phyloP scores from a whole-genome alignment of 2,113 vertebrate species.

The Stegostoma tigrinum region DNA sequence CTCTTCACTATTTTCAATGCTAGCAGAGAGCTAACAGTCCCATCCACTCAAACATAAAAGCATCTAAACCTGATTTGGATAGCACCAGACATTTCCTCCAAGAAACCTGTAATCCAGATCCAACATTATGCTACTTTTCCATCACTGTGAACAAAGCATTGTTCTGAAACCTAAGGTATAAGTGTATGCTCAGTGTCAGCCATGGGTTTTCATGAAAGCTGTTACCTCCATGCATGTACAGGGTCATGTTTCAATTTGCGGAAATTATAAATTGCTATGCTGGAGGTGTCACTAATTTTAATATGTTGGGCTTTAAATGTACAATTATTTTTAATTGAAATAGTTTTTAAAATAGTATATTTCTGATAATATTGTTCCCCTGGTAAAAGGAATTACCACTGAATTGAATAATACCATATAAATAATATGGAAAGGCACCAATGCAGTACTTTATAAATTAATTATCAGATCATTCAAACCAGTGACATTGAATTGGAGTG shows the following conservation, averaged over 20 bases:
- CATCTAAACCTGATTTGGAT: not conserved
- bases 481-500: not conserved
- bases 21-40: not conserved
- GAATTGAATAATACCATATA: not conserved
- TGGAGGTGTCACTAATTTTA: not conserved
- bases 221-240: not conserved
- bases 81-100: not conserved
- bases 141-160: not conserved
- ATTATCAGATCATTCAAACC: conserved; percentile 22
- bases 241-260: not conserved
- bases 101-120: not conserved
- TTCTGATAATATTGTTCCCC: not conserved
- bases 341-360: not conserved
- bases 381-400: not conserved
- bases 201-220: not conserved
- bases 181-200: not conserved
- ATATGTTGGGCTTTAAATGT: not conserved
- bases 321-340: not conserved
- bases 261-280: not conserved
- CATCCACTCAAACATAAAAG: no score
- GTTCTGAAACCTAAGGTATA: not conserved
- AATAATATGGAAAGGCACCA: not conserved
- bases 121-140: not conserved
- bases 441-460: conserved; percentile 3
- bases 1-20: not conserved